Percentiles rank a stretch among this genome's conserved stretches.
Evolutionary conservation across 2,113 vertebrate species (phyloP).

Genomic region (Mirza zaza): DNA sequence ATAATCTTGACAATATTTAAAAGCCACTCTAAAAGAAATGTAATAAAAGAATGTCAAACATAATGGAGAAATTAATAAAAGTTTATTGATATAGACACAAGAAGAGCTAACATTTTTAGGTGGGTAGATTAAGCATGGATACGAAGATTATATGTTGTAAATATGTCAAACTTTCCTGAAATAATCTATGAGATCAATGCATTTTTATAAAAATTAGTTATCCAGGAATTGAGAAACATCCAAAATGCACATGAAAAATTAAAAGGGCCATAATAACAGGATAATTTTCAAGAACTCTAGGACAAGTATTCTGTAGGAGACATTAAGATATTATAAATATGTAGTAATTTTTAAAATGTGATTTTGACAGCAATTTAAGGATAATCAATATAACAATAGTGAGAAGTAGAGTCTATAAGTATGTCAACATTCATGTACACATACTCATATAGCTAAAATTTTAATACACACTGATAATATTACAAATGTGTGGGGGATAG

Average conservation of each 20-base stretch:
- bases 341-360: background rate
- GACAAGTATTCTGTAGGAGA: background rate
- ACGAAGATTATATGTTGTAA: background rate
- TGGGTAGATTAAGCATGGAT: background rate
- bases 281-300: background rate
- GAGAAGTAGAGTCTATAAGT: background rate
- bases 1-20: background rate
- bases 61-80: background rate
- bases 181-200: background rate
- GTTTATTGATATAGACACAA: background rate
- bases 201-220: background rate
- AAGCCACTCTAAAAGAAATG: background rate
- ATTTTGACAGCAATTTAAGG: background rate
- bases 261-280: background rate
- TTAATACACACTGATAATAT: background rate
- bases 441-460: background rate
- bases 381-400: background rate
- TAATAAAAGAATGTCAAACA: constrained; percentile 9
- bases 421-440: background rate
- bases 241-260: background rate
- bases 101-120: constrained; percentile 14
- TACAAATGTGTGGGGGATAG: background rate
- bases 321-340: background rate
- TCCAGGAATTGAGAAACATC: background rate
- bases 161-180: background rate